Percentiles rank a stretch among this genome's conserved stretches.
Evolutionary conservation across 2,888 invertebrate genomes (phyloP).

Genomic region (Liopterus haemorrhoidalis): DNA sequence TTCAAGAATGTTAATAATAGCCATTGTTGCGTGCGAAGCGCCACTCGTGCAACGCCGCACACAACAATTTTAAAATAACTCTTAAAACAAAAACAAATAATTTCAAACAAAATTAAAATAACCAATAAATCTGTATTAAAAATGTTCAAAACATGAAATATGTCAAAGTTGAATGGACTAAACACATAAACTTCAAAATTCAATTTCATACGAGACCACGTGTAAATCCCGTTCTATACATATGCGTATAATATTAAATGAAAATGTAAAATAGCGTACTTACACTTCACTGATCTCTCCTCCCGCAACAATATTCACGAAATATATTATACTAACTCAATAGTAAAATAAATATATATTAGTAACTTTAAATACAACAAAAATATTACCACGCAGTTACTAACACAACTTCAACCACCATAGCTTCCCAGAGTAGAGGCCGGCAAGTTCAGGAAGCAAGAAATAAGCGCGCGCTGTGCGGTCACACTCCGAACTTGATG

Average conservation of each 20-base stretch:
- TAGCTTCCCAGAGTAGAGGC: slow-evolving; percentile 21
- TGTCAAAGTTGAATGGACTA: too few species aligned
- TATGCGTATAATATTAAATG: slow-evolving; percentile 19
- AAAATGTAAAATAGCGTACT: slow-evolving; percentile 15
- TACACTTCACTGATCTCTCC: slow-evolving; percentile 17
- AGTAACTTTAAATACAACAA: slow-evolving; percentile 21
- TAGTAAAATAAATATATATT: slow-evolving; percentile 19
- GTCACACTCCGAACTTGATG: slow-evolving; percentile 11
- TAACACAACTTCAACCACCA: slow-evolving; percentile 22
- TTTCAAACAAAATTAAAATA: not conserved
- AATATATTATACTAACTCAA: slow-evolving; percentile 15
- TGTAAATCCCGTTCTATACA: slow-evolving; percentile 19
- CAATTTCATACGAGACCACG: slow-evolving; percentile 24
- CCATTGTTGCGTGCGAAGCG: slow-evolving; percentile 7
- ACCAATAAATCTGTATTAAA: not conserved
- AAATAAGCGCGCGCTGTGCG: slow-evolving; percentile 19
- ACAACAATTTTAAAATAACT: slow-evolving; percentile 11
- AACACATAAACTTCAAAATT: too few species aligned
- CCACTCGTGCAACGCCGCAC: slow-evolving; percentile 12
- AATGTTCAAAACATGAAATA: too few species aligned
- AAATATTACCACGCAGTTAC: slow-evolving; percentile 22
- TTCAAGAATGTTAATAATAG: slow-evolving; percentile 15
- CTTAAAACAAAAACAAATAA: slow-evolving; percentile 12
- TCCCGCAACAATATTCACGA: slow-evolving; percentile 7
- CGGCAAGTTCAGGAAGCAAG: slow-evolving; percentile 21